phyloP scores from a whole-genome alignment of 2,888 invertebrate species.

The Bibio marci region DNA sequence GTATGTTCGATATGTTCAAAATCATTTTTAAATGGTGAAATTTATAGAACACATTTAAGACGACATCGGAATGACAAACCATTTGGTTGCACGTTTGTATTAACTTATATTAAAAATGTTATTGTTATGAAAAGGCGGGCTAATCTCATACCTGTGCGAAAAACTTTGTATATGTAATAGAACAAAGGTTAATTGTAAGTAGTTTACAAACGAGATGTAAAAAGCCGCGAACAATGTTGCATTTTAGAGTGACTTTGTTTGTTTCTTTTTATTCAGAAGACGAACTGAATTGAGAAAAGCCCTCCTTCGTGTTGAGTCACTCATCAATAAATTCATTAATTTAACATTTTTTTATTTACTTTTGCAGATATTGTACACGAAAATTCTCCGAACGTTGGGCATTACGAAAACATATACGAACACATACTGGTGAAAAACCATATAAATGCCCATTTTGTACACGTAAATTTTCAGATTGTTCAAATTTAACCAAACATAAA shows the following conservation, averaged over 20 bases:
- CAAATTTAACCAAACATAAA: constrained; percentile 39
- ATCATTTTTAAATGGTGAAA: constrained; percentile 40
- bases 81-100: constrained; percentile 31
- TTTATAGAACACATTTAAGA: constrained; percentile 46
- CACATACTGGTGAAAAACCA: constrained; percentile 38
- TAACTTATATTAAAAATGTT: no score
- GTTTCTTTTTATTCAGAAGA: neutral
- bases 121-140: no score
- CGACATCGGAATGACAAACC: constrained; percentile 47
- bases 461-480: constrained; percentile 48
- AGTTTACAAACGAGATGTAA: no score
- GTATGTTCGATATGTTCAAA: constrained; percentile 36
- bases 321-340: neutral
- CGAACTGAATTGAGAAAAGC: no score
- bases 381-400: constrained; percentile 49
- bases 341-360: constrained; percentile 1
- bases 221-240: no score
- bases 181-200: no score
- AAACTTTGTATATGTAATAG: no score
- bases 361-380: constrained; percentile 32
- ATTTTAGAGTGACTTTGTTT: no score
- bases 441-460: constrained; percentile 32
- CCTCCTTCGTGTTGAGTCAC: neutral
- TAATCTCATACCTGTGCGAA: no score
- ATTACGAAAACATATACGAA: constrained; percentile 38